These are phyloP conservation scores for Prolemur simus DNA, from an alignment of 2,113 vertebrate species.

Conservation along the genomic window DNA sequence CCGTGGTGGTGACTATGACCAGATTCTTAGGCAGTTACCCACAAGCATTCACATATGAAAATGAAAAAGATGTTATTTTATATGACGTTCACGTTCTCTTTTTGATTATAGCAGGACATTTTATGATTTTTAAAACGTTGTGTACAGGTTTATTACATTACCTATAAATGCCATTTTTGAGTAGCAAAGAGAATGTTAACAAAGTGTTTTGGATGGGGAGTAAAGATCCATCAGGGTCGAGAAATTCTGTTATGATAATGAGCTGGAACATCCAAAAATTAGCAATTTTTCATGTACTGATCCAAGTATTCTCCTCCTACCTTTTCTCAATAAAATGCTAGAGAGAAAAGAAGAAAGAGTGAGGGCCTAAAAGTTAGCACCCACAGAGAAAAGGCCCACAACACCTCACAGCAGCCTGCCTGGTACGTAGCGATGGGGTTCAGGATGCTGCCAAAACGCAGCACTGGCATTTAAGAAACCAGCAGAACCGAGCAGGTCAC, in stretches of 20 bases:
- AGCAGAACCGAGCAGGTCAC: too few species aligned
- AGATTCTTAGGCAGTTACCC: neutral
- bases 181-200: neutral
- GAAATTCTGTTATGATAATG: neutral
- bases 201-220: neutral
- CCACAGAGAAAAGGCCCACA: neutral
- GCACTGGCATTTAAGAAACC: neutral
- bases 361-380: neutral
- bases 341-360: neutral
- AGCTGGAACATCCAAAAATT: neutral
- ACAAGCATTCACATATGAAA: neutral
- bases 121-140: neutral
- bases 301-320: neutral
- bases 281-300: neutral
- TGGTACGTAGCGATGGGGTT: neutral
- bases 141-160: neutral
- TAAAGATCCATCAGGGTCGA: neutral
- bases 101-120: neutral
- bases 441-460: accelerated
- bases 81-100: neutral
- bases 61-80: neutral
- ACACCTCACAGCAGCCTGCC: too few species aligned
- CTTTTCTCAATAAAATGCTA: neutral
- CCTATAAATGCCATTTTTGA: neutral
- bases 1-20: neutral